phyloP scores from a whole-genome alignment of 30 jellyfish, hydroid and myxozoan species.

The Hydractinia symbiolongicarpus region DNA sequence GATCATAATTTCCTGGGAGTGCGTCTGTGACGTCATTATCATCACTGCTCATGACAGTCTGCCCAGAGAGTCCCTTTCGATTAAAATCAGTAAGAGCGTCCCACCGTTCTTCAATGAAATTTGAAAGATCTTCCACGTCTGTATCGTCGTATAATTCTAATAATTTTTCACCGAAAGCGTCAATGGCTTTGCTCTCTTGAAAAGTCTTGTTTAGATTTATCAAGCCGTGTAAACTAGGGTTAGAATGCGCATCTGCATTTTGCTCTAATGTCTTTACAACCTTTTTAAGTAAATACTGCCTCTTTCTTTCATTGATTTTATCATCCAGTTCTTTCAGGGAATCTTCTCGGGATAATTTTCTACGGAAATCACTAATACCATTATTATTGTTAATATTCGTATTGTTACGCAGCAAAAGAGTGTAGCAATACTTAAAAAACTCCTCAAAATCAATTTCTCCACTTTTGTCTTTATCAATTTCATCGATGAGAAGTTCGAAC shows the following conservation, averaged over 20 bases:
- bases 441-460: not conserved
- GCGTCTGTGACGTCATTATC: slow-evolving; percentile 4
- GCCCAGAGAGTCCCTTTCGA: not conserved
- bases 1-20: slow-evolving; percentile 6
- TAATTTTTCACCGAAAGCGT: not conserved
- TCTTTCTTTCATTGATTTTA: not conserved
- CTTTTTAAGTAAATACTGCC: not conserved
- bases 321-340: not conserved
- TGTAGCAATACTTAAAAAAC: not conserved
- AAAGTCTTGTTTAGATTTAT: not conserved
- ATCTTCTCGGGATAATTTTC: not conserved
- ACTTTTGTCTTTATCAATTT: slow-evolving; percentile 7
- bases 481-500: not conserved
- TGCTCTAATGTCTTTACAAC: not conserved
- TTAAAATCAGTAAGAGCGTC: not conserved
- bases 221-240: not conserved
- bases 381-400: not conserved
- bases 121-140: not conserved
- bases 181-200: not conserved
- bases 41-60: not conserved
- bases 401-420: not conserved
- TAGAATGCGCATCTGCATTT: not conserved
- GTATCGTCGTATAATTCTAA: not conserved
- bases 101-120: not conserved
- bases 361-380: too few relatives aligned